These are phyloP conservation scores for Parapristionchus giblindavisi DNA, from an alignment of 2,888 invertebrate genomes.

Conservation along the genomic window DNA sequence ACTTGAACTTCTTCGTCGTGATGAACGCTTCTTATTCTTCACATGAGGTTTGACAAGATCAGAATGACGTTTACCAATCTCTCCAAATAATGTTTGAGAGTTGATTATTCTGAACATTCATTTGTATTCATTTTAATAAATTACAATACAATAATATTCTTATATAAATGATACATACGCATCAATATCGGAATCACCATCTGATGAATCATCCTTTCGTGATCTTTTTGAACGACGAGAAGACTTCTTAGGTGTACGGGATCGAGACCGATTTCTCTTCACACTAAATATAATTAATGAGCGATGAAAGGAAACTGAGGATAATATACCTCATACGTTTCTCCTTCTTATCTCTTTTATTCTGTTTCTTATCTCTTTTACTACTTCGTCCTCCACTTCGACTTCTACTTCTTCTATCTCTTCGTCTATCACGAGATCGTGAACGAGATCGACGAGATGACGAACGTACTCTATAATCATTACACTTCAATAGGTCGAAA, in stretches of 20 bases:
- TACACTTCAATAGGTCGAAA: no score
- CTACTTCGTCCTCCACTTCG: conserved; percentile 30
- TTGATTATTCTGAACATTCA: conserved; percentile 1
- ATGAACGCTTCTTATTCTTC: conserved; percentile 8
- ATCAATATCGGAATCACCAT: conserved; percentile 8
- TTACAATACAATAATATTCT: neutral
- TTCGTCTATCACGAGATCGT: conserved; percentile 13
- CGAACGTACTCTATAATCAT: neutral
- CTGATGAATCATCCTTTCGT: conserved; percentile 22
- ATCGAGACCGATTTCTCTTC: conserved; percentile 14
- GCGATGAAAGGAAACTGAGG: neutral
- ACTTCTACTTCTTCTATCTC: conserved; percentile 34
- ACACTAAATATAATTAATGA: neutral
- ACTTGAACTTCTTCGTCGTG: conserved; percentile 12
- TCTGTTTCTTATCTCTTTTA: conserved; percentile 5
- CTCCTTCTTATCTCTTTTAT: conserved; percentile 34
- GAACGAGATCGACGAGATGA: conserved; percentile 36
- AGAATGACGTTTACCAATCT: conserved; percentile 18
- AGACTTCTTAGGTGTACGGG: conserved; percentile 29
- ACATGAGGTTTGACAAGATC: neutral
- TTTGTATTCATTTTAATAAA: neutral
- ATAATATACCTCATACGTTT: conserved; percentile 28
- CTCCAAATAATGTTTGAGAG: conserved; percentile 26
- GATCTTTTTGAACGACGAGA: conserved; percentile 26
- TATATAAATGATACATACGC: neutral